Base-by-base conservation (phyloP, 2,113 vertebrate species). In the Chloropsis hardwickii region DNA sequence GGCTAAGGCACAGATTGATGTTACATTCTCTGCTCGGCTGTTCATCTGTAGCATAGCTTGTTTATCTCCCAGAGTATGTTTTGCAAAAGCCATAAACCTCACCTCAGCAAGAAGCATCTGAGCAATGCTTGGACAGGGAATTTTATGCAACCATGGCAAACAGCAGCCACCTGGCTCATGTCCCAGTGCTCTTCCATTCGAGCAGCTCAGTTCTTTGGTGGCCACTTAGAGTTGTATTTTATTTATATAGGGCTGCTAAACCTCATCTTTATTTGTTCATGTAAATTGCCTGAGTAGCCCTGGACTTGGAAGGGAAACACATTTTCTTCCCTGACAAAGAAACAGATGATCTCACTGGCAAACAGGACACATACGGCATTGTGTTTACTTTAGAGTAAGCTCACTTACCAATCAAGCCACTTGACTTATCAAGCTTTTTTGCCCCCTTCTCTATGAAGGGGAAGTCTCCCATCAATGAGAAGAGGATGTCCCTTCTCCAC, bases 211-310 rank as follows among this genome's bases (percentile, higher is more conserved):
- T 64, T 96, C 95, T 96, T 92, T 95, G 95, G 95, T 96, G 94
- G 90, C 92, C 95, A 94, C 94, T 96, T 96, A 95, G 67, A 83
- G 53, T 31, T 76, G 92, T 88, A 86, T 83, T 95, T 97, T 94
- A 96, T 95, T 96, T 96, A 96, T 92, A 92, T 86, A 95, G 93
- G 60, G 76, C 92, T 92, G 94, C 90, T 96, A 97, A 94, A 92
- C 86, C 82, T 95, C 95, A 93, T 95, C 93, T 96, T 97, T 97
- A 95, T 96, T 96, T 97, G 96, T 76, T 95, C 96, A 96, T 84
- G 93, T 81, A 96, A 96, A 96, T 97, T 96, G 94, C 88, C 92
- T 20, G 92, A 95, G 76, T 96, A 94, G 92, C 82, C 90, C 86
- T 65, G 69, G 57, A 61, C 85, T 95, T 92, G 96, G 95, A 96